phyloP scores from a whole-genome alignment of 2,797 vertebrate species.

The Oryzias sinensis region DNA sequence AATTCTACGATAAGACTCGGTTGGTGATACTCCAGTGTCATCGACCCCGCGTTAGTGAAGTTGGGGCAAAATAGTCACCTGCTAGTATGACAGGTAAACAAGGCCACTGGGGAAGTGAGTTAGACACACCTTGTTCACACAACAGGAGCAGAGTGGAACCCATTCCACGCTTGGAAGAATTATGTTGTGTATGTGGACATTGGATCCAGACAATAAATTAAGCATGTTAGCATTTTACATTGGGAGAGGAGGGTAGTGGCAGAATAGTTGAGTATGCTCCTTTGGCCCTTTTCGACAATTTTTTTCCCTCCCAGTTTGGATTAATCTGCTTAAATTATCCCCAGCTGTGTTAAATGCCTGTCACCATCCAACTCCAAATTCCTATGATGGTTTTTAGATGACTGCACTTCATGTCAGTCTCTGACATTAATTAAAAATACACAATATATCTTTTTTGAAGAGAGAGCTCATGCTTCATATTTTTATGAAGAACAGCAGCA shows the following conservation, averaged over 20 bases:
- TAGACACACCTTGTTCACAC: constrained; percentile 46
- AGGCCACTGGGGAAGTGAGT: constrained; percentile 37
- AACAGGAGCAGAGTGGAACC: constrained; percentile 27
- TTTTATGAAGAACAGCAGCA: no score
- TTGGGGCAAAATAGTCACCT: constrained; percentile 20
- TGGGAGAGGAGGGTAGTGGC: not conserved
- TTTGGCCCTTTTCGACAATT: not conserved
- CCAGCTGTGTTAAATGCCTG: no score
- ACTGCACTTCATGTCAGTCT: no score
- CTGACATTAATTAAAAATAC: no score
- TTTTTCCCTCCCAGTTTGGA: no score
- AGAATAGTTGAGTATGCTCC: constrained; percentile 3
- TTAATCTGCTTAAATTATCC: no score
- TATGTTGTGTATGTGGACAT: not conserved
- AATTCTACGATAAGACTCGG: constrained; percentile 48
- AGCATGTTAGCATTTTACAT: no score
- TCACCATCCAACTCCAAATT: no score
- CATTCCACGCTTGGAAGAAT: constrained; percentile 7
- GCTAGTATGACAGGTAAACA: constrained; percentile 52
- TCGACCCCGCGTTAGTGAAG: constrained; percentile 34
- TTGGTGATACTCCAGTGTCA: constrained; percentile 8
- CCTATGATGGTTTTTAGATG: no score
- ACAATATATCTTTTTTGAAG: no score
- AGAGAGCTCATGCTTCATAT: no score
- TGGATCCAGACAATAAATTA: not conserved